Percentiles rank a stretch among this genome's conserved stretches.
Evolutionary conservation across 2,888 invertebrate genomes (phyloP).

Genomic region (Agrochola lota): DNA sequence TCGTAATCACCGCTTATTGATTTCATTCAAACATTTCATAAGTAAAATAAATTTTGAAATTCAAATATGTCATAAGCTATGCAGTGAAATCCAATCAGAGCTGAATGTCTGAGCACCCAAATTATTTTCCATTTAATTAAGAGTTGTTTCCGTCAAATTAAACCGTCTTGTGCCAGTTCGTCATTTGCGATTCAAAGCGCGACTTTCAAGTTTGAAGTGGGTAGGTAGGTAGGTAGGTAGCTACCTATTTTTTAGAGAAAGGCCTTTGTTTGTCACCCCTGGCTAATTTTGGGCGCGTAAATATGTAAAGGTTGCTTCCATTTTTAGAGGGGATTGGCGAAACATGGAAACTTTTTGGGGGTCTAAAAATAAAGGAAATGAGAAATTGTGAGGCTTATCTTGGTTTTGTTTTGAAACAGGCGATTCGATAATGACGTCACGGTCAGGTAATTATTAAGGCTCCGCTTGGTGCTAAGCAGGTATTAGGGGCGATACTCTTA

Average conservation of each 20-base stretch:
- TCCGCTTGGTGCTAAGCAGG: no score
- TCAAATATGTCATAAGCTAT: constrained; percentile 61
- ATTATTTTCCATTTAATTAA: constrained; percentile 84
- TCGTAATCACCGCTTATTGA: constrained; percentile 42
- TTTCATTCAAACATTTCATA: constrained; percentile 42
- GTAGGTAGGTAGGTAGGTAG: constrained; percentile 29
- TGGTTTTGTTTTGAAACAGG: constrained; percentile 2
- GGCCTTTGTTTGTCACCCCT: constrained; percentile 59
- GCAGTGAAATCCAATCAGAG: constrained; percentile 59
- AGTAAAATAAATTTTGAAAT: constrained; percentile 50
- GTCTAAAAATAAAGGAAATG: constrained; percentile 10
- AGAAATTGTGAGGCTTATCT: not conserved
- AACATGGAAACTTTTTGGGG: constrained; percentile 22
- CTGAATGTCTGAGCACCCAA: constrained; percentile 67
- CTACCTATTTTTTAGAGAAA: constrained; percentile 63
- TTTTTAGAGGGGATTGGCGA: constrained; percentile 23
- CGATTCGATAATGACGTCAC: not conserved
- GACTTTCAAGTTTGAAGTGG: constrained; percentile 73
- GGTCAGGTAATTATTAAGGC: no score
- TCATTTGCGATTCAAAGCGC: constrained; percentile 84
- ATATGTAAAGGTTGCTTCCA: constrained; percentile 49
- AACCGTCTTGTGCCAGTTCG: constrained; percentile 76
- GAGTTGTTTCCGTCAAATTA: constrained; percentile 82
- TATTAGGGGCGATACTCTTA: not conserved
- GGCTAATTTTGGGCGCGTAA: constrained; percentile 47